Conservation (phyloP, 2,888 invertebrate genomes). For the Eristalis arbustorum region DNA sequence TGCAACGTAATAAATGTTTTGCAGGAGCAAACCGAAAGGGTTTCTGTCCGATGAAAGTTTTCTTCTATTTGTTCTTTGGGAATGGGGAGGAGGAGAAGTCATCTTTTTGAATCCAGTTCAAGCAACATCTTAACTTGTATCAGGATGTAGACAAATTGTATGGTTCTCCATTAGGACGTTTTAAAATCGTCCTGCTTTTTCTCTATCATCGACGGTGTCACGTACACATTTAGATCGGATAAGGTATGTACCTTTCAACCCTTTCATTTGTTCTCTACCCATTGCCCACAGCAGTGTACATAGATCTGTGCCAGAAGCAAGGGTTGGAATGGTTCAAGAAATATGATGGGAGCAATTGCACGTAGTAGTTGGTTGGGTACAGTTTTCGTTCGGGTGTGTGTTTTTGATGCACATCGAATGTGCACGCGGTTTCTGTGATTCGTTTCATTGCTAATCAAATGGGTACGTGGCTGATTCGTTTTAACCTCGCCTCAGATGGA, state of each 20-base stretch:
- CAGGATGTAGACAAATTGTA: conserved; percentile 2
- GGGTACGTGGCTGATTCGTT: too few species aligned
- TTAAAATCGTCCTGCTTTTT: neutral
- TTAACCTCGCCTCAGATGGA: too few species aligned
- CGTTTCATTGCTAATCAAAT: neutral
- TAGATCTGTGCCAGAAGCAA: neutral
- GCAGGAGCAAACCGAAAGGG: neutral
- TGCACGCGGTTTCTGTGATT: neutral
- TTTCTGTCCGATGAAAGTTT: neutral
- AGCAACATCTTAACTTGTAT: neutral
- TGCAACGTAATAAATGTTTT: neutral
- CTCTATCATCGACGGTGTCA: neutral
- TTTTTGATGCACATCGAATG: neutral
- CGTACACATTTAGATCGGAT: neutral
- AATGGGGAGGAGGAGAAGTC: neutral
- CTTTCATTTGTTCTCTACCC: neutral
- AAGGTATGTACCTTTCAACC: conserved; percentile 19
- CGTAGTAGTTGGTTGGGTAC: neutral
- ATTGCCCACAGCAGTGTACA: neutral
- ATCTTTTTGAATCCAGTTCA: neutral
- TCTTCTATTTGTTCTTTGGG: neutral
- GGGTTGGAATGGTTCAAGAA: neutral
- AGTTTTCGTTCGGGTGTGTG: neutral
- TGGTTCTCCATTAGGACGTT: neutral
- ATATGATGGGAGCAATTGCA: neutral